Evolutionary conservation across 2,113 vertebrate genomes (phyloP).

Genomic region (Callospermophilus lateralis): DNA sequence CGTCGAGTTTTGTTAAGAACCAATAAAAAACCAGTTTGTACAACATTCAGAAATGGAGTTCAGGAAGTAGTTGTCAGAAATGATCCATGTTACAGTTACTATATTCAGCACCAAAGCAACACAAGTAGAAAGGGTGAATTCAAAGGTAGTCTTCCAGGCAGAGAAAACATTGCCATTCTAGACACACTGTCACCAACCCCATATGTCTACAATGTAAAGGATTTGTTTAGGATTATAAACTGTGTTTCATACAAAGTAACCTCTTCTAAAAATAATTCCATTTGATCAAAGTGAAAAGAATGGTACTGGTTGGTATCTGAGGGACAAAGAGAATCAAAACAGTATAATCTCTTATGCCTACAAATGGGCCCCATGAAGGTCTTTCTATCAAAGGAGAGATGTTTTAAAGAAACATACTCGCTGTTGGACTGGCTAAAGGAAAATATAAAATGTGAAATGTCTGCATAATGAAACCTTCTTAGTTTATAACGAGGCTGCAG

Average conservation of each 20-base stretch:
- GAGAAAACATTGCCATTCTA: constrained; percentile 65
- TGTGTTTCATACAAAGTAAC: constrained; percentile 83
- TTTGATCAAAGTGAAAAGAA: constrained; percentile 81
- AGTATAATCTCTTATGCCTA: not conserved
- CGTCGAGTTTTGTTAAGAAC: constrained; percentile 52
- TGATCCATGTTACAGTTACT: constrained; percentile 46
- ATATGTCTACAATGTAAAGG: constrained; percentile 78
- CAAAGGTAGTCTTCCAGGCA: constrained; percentile 68
- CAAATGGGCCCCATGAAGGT: not conserved
- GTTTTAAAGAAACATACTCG: not conserved
- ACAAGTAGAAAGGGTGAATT: constrained; percentile 73
- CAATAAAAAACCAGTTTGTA: constrained; percentile 43
- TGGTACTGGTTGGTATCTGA: constrained; percentile 74
- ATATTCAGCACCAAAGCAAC: constrained; percentile 57
- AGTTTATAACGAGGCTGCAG: not conserved
- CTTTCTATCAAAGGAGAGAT: not conserved
- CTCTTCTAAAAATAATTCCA: constrained; percentile 85
- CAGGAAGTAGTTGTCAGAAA: constrained; percentile 73
- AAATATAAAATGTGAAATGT: not conserved
- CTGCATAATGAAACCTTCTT: not conserved
- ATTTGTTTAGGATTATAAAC: constrained; percentile 82
- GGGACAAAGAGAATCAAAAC: constrained; percentile 68
- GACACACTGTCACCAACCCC: constrained; percentile 76
- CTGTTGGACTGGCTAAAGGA: not conserved
- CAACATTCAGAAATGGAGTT: constrained; percentile 60